phyloP scores from a whole-genome alignment of 2,113 vertebrate genomes.

The Talpa occidentalis region DNA sequence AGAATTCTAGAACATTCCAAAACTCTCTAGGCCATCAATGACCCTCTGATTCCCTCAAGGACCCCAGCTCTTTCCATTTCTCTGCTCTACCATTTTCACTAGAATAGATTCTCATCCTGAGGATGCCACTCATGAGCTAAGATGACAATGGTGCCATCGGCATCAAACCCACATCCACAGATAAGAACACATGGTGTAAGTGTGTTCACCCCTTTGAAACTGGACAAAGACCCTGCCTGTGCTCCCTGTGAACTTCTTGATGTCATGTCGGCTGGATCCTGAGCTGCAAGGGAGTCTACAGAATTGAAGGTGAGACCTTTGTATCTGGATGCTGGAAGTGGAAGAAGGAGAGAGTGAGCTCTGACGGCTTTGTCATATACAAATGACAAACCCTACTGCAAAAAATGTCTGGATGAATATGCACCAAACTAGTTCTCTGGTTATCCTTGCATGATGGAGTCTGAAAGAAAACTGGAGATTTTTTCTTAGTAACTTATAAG shows the following conservation, averaged over 20 bases:
- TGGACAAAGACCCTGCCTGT: background rate
- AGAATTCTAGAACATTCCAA: background rate
- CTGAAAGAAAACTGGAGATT: background rate
- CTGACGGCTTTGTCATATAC: background rate
- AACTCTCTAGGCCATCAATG: background rate
- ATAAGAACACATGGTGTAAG: background rate
- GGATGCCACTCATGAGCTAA: too few species aligned
- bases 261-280: background rate
- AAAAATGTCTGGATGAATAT: background rate
- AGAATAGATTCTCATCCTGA: too few species aligned
- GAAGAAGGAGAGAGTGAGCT: background rate
- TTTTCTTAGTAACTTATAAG: background rate
- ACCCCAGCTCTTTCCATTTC: background rate
- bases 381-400: background rate
- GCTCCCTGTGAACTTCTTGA: background rate
- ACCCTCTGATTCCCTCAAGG: too few species aligned
- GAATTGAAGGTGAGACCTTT: background rate
- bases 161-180: background rate
- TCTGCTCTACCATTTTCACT: too few species aligned
- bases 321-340: background rate
- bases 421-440: background rate
- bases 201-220: background rate
- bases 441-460: background rate
- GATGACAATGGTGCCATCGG: accelerated
- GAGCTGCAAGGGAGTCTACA: background rate